Evolutionary conservation across 2,888 invertebrate species (phyloP).

Genomic region (Mamestra brassicae): DNA sequence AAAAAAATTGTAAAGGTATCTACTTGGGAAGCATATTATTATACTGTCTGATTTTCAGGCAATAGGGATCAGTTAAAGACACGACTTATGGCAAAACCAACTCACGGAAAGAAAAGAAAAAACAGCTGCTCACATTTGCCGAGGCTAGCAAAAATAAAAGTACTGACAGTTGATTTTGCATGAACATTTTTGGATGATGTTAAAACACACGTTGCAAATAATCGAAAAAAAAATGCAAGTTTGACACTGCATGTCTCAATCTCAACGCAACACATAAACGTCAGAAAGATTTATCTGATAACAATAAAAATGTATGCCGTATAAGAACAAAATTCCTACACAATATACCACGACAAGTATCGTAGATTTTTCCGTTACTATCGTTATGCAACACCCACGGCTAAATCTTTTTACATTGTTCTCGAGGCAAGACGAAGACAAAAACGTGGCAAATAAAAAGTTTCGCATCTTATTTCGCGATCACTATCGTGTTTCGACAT

Average conservation of each 20-base stretch:
- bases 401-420: conserved; percentile 72
- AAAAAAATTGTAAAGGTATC: not conserved
- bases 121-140: no score
- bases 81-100: not conserved
- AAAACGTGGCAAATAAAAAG: conserved; percentile 78
- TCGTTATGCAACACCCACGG: conserved; percentile 62
- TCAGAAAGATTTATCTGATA: conserved; percentile 39
- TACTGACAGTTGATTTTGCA: no score
- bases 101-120: no score
- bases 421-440: conserved; percentile 66
- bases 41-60: no score
- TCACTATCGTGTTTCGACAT: conserved; percentile 80
- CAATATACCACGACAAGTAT: conserved; percentile 46
- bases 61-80: no score
- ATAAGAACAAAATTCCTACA: conserved; percentile 42
- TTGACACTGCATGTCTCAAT: conserved; percentile 6
- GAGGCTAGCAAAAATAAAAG: no score
- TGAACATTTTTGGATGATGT: no score
- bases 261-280: conserved; percentile 13
- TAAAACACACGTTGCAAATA: no score
- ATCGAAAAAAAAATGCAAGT: not conserved
- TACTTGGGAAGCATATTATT: no score
- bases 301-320: conserved; percentile 36
- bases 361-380: conserved; percentile 55
- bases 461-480: conserved; percentile 82